Base-by-base conservation (phyloP, 1,140 invertebrate genomes). In the Micrasema minimum region DNA sequence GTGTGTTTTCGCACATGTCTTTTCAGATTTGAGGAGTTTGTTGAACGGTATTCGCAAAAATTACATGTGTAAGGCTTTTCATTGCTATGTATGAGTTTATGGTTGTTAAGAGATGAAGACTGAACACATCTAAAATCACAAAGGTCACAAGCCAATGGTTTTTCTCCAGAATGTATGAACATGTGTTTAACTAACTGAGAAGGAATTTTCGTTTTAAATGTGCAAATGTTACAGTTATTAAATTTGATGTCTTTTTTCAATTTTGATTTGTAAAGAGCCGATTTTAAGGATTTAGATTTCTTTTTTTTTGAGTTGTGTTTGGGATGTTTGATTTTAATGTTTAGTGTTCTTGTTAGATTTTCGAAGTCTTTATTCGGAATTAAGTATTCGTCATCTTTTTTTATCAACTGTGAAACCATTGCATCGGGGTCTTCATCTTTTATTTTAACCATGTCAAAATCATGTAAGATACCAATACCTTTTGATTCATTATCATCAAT, bases 11-110 rank as follows among this genome's bases (percentile, higher is more conserved):
- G 23, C 31, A 57, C 57, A 35, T 69, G 72, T 43, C 66, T 43
- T 48, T 73, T 69, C 12, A 69, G 35, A 66, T 75, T 75, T 14
- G 69, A 71, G 26, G 69, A 68, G 23, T 72, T 75, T 20, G 62
- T 66, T 18, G 66, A 70, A 70, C 66, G 69, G 18, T 75, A 72
- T 10, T 75, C 70, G 37, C 74, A 72, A 18, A 59, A 26, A 11
- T 11, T 64, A 45, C 70, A 72, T 41, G 18, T 22, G 38, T 26
- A 72, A 12, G 69, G 69, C 35, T 75, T 75, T 31, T 69, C 66
- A 23, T 69, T 72, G 2, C 65, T 48, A 16, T 69, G 66, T 0
- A 66, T 61, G 12, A 71, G 23, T 50, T 59, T 68, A 16, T 75
- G 66, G 48, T 57, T 67, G 9, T 67, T 38, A 4, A 72, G n/a